These are phyloP conservation scores for Bacillus rossius DNA, from an alignment of 1,140 invertebrate genomes.

Conservation along the genomic window DNA sequence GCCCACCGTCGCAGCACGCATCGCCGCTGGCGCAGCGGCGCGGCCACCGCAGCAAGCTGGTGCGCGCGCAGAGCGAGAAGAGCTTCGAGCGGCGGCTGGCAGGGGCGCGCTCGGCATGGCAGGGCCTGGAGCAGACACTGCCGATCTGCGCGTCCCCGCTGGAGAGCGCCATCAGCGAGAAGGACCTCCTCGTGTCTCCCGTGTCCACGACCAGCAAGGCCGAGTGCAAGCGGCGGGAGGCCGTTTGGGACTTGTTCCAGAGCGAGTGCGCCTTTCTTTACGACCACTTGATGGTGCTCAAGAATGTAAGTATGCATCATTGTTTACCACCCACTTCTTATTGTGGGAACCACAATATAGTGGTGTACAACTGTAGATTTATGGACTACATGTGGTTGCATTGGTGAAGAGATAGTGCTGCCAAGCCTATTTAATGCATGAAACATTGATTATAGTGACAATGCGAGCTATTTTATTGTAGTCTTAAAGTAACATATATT, in stretches of 20 bases:
- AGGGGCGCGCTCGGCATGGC: constrained; percentile 14
- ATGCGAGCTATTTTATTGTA: too few relatives aligned
- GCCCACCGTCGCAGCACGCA: background rate
- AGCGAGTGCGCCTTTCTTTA: constrained; percentile 61
- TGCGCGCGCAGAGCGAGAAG: constrained; percentile 22
- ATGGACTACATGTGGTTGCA: too few relatives aligned
- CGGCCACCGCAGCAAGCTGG: constrained; percentile 13
- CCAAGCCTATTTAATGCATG: too few relatives aligned
- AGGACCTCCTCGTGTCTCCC: constrained; percentile 21
- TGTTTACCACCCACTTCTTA: background rate
- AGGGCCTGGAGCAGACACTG: constrained; percentile 13
- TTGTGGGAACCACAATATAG: background rate
- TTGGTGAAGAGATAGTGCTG: too few relatives aligned
- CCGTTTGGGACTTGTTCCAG: constrained; percentile 67
- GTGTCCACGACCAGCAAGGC: constrained; percentile 19
- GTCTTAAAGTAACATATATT: too few relatives aligned
- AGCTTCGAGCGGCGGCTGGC: constrained; percentile 25
- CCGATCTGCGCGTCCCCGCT: constrained; percentile 19
- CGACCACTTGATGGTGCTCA: constrained; percentile 65
- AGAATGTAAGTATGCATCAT: constrained; percentile 49
- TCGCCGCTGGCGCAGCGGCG: background rate
- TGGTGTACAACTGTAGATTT: background rate
- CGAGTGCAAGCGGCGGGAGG: constrained; percentile 46
- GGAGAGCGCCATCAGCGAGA: constrained; percentile 19
- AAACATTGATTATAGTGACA: too few relatives aligned